A percentile compares a stretch with the other conserved stretches of the same genome.
These are phyloP conservation scores for Pherbina coryleti DNA, from an alignment of 2,888 invertebrate genomes.

Conservation along the genomic window DNA sequence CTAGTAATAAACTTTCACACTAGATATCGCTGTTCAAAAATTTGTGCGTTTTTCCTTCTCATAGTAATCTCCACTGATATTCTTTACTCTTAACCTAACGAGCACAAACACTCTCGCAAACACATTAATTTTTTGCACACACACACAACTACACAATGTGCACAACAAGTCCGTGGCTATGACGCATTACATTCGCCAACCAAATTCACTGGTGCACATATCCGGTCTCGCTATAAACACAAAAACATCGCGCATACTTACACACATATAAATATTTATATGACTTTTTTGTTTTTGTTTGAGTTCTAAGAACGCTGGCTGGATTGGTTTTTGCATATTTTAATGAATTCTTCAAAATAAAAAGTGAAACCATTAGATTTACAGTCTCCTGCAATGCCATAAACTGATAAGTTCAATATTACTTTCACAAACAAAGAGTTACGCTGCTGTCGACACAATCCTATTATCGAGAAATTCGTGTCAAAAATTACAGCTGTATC, in stretches of 20 bases:
- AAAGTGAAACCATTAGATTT: conserved; percentile 8
- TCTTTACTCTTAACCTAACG: background rate
- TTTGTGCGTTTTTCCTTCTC: background rate
- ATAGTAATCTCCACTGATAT: background rate
- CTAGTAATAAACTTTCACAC: too few species aligned
- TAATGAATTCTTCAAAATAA: background rate
- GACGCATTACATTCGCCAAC: background rate
- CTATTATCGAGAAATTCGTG: background rate
- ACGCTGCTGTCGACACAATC: background rate
- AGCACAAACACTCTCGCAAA: too few species aligned
- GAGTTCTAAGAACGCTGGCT: background rate
- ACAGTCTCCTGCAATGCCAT: background rate
- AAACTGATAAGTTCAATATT: background rate
- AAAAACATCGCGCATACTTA: too few species aligned
- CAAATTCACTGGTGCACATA: conserved; percentile 5
- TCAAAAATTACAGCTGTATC: background rate
- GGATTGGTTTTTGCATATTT: background rate
- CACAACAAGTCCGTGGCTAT: too few species aligned
- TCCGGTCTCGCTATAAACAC: background rate
- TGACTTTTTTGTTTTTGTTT: background rate
- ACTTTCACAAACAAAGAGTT: background rate
- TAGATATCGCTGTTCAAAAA: background rate
- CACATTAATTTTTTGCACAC: too few species aligned
- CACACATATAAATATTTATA: background rate
- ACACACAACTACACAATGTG: too few species aligned